Conservation (phyloP, 2,888 invertebrate species). For the Gymnoscelis rufifasciata region DNA sequence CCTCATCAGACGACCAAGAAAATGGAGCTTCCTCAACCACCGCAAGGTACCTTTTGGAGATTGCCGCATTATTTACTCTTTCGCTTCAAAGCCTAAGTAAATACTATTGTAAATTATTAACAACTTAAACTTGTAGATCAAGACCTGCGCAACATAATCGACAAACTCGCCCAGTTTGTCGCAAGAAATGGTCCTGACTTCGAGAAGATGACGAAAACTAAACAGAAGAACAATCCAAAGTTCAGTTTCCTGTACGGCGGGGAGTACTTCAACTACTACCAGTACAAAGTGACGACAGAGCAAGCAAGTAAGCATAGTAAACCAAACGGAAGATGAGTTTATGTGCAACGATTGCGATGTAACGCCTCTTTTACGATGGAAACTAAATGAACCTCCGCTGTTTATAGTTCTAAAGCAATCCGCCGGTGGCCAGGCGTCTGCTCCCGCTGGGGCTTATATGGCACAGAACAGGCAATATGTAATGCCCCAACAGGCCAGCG, state of each 20-base stretch:
- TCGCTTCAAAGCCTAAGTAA: too few species aligned
- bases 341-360: constrained; percentile 59
- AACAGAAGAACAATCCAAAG: constrained; percentile 98
- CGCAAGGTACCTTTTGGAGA: constrained; percentile 76
- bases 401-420: constrained; percentile 88
- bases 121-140: constrained; percentile 82
- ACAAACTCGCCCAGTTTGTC: constrained; percentile 99
- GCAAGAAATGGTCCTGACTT: constrained; percentile 99
- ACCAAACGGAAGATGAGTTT: constrained; percentile 54
- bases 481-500: constrained; percentile 77
- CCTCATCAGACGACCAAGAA: constrained; percentile 55
- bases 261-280: constrained; percentile 97
- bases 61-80: too few species aligned
- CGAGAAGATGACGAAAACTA: constrained; percentile 98
- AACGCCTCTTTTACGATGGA: constrained; percentile 59
- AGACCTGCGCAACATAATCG: constrained; percentile 97
- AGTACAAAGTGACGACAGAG: constrained; percentile 96
- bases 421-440: constrained; percentile 75
- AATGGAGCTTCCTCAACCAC: constrained; percentile 79
- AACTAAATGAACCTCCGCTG: constrained; percentile 76
- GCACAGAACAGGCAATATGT: constrained; percentile 80
- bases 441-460: constrained; percentile 76
- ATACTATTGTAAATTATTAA: too few species aligned
- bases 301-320: constrained; percentile 89
- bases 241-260: constrained; percentile 98